A percentile compares a stretch with the other conserved stretches of the same genome.
phyloP scores from a whole-genome alignment of 2,888 invertebrate genomes.

The Acanthosepion pharaonis region DNA sequence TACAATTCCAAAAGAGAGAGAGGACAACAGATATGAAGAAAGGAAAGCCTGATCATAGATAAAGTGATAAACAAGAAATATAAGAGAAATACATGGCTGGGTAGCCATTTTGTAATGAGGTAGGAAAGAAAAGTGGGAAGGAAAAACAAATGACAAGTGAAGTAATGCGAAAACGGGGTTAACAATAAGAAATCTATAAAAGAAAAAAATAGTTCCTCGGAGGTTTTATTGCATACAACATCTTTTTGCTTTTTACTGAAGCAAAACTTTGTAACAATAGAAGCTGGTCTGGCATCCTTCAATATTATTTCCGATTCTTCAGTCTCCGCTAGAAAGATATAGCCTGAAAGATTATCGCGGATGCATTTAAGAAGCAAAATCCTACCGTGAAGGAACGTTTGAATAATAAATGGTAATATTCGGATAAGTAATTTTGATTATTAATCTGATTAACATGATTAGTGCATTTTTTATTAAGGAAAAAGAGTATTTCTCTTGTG shows the following conservation, averaged over 20 bases:
- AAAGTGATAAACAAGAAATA: background rate
- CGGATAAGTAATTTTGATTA: no score
- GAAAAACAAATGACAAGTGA: background rate
- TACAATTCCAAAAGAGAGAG: background rate
- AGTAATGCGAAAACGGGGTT: no score
- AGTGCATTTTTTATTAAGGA: no score
- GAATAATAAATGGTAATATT: no score
- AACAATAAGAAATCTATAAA: background rate
- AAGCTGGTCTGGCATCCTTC: background rate
- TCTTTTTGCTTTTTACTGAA: background rate
- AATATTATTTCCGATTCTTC: background rate
- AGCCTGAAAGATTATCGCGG: background rate
- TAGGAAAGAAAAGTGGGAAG: background rate
- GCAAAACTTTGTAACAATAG: background rate
- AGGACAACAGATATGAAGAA: background rate
- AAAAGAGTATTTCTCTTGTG: no score
- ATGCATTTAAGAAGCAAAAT: background rate
- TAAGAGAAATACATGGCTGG: background rate
- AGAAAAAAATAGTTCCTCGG: background rate
- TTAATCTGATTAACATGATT: no score
- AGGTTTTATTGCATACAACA: background rate
- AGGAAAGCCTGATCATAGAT: background rate
- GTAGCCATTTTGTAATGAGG: background rate
- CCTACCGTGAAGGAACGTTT: background rate
- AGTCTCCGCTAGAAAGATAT: background rate